Evolutionary conservation across 2,888 invertebrate species (phyloP).

Genomic region (Nomada fucata): DNA sequence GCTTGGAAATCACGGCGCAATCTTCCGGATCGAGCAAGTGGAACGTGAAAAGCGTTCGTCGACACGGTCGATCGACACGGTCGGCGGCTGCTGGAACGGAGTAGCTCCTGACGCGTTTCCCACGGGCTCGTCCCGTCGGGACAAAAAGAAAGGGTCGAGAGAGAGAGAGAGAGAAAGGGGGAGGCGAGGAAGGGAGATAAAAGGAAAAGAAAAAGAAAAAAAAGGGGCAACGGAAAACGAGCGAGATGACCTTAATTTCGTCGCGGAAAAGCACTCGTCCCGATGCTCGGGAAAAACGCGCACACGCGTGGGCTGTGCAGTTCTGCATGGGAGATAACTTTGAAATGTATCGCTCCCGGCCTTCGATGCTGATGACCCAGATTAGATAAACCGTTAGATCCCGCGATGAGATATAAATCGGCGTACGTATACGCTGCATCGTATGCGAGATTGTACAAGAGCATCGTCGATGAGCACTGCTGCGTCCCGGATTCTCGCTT

Average conservation of each 20-base stretch:
- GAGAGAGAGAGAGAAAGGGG: not conserved
- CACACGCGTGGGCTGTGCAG: slow-evolving; percentile 11
- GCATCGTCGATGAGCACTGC: not conserved
- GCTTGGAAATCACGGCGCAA: slow-evolving; percentile 8
- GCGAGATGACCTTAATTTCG: slow-evolving; percentile 63
- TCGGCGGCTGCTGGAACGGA: slow-evolving; percentile 31
- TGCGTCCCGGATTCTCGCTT: slow-evolving; percentile 43
- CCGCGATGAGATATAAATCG: slow-evolving; percentile 50
- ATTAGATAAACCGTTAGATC: slow-evolving; percentile 68
- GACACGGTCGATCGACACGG: slow-evolving; percentile 44
- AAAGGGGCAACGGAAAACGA: slow-evolving; percentile 37
- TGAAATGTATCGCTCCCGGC: slow-evolving; percentile 51
- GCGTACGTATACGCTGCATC: not conserved
- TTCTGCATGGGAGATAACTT: slow-evolving; percentile 34
- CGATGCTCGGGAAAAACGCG: slow-evolving; percentile 7
- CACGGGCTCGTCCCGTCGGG: slow-evolving; percentile 49
- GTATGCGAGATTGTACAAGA: slow-evolving; percentile 1
- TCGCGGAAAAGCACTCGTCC: slow-evolving; percentile 54
- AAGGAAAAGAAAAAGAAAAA: not conserved
- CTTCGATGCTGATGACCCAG: slow-evolving; percentile 65
- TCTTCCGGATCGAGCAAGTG: slow-evolving; percentile 38
- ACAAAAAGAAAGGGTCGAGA: slow-evolving; percentile 7
- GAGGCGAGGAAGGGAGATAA: not conserved
- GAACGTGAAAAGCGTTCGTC: slow-evolving; percentile 52
- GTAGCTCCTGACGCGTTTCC: slow-evolving; percentile 51